Conservation (phyloP, 2,888 invertebrate species). For the Stomorhina lunata region DNA sequence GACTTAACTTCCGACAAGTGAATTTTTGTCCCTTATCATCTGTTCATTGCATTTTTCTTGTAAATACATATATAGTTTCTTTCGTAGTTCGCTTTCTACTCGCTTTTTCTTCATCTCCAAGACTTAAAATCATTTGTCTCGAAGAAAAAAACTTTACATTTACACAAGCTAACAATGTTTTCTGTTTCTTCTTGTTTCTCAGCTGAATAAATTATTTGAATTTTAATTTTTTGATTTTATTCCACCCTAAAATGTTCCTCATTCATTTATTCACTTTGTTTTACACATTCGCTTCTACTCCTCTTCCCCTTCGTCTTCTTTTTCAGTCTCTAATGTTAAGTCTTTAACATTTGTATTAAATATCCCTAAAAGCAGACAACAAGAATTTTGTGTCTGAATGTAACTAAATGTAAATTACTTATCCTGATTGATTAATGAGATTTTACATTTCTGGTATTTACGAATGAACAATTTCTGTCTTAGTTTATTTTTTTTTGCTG, state of each 20-base stretch:
- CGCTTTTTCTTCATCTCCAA: not conserved
- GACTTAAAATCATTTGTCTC: too few species aligned
- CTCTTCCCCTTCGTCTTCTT: too few species aligned
- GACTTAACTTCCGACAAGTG: conserved; percentile 46
- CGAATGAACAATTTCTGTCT: not conserved
- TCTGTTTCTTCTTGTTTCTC: too few species aligned
- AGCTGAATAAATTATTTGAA: not conserved
- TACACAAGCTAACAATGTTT: too few species aligned
- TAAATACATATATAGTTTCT: not conserved
- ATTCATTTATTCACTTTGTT: conserved; percentile 8
- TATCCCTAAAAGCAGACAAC: too few species aligned
- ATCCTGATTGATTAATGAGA: conserved; percentile 12
- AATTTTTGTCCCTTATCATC: conserved; percentile 10
- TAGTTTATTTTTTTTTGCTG: too few species aligned
- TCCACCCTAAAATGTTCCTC: not conserved
- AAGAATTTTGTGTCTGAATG: too few species aligned
- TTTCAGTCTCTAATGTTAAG: too few species aligned
- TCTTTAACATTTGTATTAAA: too few species aligned
- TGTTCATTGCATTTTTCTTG: not conserved
- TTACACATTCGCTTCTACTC: not conserved
- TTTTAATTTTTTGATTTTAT: conserved; percentile 15
- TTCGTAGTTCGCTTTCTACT: not conserved
- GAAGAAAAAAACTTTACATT: too few species aligned
- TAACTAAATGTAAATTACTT: not conserved
- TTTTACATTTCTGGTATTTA: not conserved